Evolutionary conservation across 2,113 vertebrate genomes (phyloP).

Genomic region (Furnarius figulus): DNA sequence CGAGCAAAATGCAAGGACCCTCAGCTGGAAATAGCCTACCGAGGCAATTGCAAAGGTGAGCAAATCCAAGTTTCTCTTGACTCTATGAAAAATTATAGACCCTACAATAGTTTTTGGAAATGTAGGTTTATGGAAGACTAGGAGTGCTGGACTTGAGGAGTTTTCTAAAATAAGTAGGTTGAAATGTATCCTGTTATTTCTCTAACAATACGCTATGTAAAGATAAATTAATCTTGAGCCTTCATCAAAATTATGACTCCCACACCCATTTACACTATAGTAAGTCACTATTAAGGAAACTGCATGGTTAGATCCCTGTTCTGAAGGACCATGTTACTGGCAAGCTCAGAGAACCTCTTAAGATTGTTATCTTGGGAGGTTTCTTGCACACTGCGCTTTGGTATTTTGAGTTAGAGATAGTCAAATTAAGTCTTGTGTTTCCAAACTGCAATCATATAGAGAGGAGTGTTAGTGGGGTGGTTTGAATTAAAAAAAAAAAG

Average conservation of each 20-base stretch:
- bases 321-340: not conserved
- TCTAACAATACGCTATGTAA: not conserved
- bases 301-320: not conserved
- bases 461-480: fast-evolving
- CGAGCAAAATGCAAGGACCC: constrained; percentile 96
- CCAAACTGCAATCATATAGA: not conserved
- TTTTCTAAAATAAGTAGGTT: not conserved
- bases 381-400: not conserved
- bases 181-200: not conserved
- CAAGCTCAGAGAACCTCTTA: not conserved
- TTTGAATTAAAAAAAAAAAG: not conserved
- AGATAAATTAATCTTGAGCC: not conserved
- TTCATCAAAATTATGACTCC: not conserved
- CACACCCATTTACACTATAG: not conserved
- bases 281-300: not conserved
- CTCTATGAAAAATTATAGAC: not conserved
- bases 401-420: not conserved
- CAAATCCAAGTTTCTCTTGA: not conserved
- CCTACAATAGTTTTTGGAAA: not conserved
- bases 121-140: not conserved
- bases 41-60: constrained; percentile 95
- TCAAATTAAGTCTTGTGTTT: not conserved
- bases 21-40: constrained; percentile 88
- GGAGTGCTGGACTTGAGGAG: not conserved
- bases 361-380: not conserved